Conservation (phyloP, 2,888 invertebrate species). For the Rhingia rostrata region DNA sequence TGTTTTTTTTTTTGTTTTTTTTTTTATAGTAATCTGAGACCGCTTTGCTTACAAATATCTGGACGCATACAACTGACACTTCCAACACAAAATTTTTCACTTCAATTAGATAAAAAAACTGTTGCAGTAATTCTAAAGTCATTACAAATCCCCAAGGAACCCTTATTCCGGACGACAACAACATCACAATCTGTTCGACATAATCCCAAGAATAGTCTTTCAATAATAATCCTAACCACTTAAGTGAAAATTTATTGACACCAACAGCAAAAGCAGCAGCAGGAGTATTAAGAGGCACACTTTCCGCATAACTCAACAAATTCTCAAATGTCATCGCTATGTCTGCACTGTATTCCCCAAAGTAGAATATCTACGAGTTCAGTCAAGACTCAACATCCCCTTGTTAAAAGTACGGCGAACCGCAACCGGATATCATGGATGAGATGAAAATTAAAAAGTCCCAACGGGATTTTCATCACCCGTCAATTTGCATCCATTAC, state of each 20-base stretch:
- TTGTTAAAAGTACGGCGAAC: conserved; percentile 36
- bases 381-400: conserved; percentile 39
- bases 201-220: conserved; percentile 47
- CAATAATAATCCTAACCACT: conserved; percentile 63
- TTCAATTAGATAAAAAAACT: conserved; percentile 37
- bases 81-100: background rate
- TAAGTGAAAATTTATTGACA: conserved; percentile 70
- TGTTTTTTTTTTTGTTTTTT: too few relatives aligned
- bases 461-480: conserved; percentile 68
- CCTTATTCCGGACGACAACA: conserved; percentile 8
- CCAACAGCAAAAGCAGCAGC: conserved; percentile 66
- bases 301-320: conserved; percentile 34
- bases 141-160: conserved; percentile 28
- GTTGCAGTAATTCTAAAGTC: conserved; percentile 30
- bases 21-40: too few relatives aligned
- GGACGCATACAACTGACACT: background rate
- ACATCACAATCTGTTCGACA: conserved; percentile 27
- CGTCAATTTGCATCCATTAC: conserved; percentile 70
- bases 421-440: conserved; percentile 71
- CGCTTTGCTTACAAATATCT: too few relatives aligned
- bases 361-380: conserved; percentile 57
- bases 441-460: conserved; percentile 53
- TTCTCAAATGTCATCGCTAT: conserved; percentile 62
- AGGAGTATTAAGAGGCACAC: conserved; percentile 64
- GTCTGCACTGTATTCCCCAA: conserved; percentile 58